A percentile compares a stretch with the other conserved stretches of the same genome.
Conservation (phyloP, 2,888 invertebrate genomes). For the Notocelia uddmanniana region DNA sequence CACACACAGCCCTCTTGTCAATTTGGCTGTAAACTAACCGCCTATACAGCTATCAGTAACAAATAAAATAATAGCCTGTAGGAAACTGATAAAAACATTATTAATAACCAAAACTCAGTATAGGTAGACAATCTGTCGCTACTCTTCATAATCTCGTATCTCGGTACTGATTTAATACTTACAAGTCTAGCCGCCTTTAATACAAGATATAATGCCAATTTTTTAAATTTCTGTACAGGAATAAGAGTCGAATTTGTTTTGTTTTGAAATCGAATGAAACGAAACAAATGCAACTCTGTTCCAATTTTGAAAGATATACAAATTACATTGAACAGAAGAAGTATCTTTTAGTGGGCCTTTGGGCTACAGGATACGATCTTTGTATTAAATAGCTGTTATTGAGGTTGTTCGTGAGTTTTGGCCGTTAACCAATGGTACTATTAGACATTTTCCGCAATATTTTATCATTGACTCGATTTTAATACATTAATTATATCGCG, state of each 20-base stretch:
- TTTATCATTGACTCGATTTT: slow-evolving; percentile 30
- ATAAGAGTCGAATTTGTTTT: too few species aligned
- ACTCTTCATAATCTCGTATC: neutral
- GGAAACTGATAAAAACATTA: neutral
- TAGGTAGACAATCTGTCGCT: neutral
- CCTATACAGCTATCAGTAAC: slow-evolving; percentile 27
- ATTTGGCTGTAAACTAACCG: slow-evolving; percentile 60
- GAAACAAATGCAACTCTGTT: too few species aligned
- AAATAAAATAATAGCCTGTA: slow-evolving; percentile 6
- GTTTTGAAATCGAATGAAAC: too few species aligned
- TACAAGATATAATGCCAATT: too few species aligned
- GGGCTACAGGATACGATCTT: neutral
- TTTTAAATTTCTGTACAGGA: too few species aligned
- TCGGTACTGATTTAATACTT: neutral
- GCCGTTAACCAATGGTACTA: neutral
- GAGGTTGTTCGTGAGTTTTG: neutral
- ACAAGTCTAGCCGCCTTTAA: too few species aligned
- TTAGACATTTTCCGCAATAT: slow-evolving; percentile 9
- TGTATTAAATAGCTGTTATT: neutral
- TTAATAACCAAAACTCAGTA: neutral
- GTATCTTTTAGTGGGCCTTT: too few species aligned
- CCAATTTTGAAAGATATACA: too few species aligned
- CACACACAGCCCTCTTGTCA: slow-evolving; percentile 70
- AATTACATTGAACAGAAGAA: too few species aligned
- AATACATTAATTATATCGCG: slow-evolving; percentile 52